Percentiles rank a stretch among this genome's conserved stretches.
Evolutionary conservation across 2,888 invertebrate species (phyloP).

Genomic region (Drosophila eohydei): DNA sequence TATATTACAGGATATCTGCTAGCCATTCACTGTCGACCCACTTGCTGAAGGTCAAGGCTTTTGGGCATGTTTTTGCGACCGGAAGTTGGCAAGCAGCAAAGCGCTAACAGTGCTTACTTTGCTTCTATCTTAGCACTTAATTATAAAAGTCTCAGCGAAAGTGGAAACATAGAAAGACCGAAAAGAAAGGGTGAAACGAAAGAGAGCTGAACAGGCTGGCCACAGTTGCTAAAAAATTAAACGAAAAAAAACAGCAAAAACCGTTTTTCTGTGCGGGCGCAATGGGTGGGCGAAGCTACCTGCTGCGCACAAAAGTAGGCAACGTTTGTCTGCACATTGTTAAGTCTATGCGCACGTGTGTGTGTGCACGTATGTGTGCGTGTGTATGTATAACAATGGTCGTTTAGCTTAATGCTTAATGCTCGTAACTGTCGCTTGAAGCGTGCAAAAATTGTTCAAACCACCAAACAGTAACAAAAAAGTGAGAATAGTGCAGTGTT

Average conservation of each 20-base stretch:
- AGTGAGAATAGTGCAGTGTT: background rate
- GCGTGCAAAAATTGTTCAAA: slow-evolving; percentile 57
- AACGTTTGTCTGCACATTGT: slow-evolving; percentile 36
- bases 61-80: slow-evolving; percentile 22
- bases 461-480: slow-evolving; percentile 38
- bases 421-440: slow-evolving; percentile 51
- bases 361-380: background rate
- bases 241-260: background rate
- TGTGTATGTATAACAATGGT: slow-evolving; percentile 39
- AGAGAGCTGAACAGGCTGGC: slow-evolving; percentile 17
- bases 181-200: background rate
- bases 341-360: background rate
- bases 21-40: background rate
- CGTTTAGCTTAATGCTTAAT: slow-evolving; percentile 45
- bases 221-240: slow-evolving; percentile 4
- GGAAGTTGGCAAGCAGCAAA: slow-evolving; percentile 36
- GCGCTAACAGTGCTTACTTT: slow-evolving; percentile 40
- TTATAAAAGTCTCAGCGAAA: slow-evolving; percentile 61
- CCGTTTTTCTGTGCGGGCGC: slow-evolving; percentile 5
- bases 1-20: background rate
- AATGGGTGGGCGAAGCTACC: slow-evolving; percentile 30
- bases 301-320: slow-evolving; percentile 58
- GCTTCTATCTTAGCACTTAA: slow-evolving; percentile 57
- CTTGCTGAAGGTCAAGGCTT: slow-evolving; percentile 64
- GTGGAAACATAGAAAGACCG: background rate